Base-by-base conservation (phyloP, 1,140 invertebrate species). In the Microplitis demolitor region DNA sequence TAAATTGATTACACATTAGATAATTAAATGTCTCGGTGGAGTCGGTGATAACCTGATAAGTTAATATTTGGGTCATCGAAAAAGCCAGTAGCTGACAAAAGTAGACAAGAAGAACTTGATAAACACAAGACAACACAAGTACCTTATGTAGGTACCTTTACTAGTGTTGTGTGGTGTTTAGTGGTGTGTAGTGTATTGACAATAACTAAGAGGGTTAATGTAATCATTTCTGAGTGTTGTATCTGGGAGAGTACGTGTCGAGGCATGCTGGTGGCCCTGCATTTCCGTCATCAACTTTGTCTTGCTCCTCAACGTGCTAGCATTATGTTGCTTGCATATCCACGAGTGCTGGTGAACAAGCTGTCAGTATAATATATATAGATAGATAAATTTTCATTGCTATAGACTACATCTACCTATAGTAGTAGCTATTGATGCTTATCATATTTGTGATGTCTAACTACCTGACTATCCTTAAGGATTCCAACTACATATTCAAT, bases 401-500 rank as follows among this genome's bases (percentile, higher is more conserved):
- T 53, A 68, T 66, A 54, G 60, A 71, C 68, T 39, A 69, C 67
- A 72, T 66, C 66, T 69, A 72, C 31, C 51, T 69, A 71, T 64
- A n/a, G n/a, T n/a, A n/a, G n/a, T 39, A 74, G 66, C 58, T 66
- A 66, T 71, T 24, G 24, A 24, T 24, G 24, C 24, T 24, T 24
- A 24, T 1, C 24, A 24, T 24, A 24, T 24, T 24, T 24, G 24
- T 24, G 24, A 24, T 24, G 24, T 24, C 24, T 24, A 24, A 71
- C 69, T 74, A 74, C 73, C 69, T 74, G 73, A 74, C 69, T 64
- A 58, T 58, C 64, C 69, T 71, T n/a, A n/a, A n/a, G n/a, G n/a
- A n/a, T n/a, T 71, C 67, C 66, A 74, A 66, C 72, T 66, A 70
- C 72, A 69, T 74, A 71, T 74, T 74, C 73, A 74, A 74, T 74